A percentile compares a stretch with the other conserved stretches of the same genome.
Conservation (phyloP, 2,888 invertebrate genomes). For the Agrotis puta region DNA sequence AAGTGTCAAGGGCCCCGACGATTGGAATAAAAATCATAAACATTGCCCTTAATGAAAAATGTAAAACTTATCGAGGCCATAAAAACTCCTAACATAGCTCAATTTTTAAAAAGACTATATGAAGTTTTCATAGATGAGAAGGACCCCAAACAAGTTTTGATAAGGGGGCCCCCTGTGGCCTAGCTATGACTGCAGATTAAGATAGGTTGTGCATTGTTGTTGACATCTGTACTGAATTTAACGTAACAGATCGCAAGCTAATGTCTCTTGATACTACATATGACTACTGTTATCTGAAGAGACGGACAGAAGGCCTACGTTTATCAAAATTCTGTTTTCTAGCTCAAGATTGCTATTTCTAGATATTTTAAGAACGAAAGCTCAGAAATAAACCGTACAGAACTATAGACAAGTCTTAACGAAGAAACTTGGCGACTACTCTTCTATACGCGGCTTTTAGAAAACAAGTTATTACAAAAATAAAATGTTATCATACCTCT, state of each 20-base stretch:
- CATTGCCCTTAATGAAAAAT: too few species aligned
- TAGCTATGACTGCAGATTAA: too few species aligned
- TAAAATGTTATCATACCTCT: constrained; percentile 43
- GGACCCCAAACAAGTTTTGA: too few species aligned
- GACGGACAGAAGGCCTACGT: neutral
- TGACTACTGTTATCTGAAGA: neutral
- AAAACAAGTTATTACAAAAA: neutral
- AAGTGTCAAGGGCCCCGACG: too few species aligned
- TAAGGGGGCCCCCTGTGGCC: too few species aligned
- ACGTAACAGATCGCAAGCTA: neutral
- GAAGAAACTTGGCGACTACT: neutral
- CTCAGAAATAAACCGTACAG: neutral
- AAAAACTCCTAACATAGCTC: too few species aligned
- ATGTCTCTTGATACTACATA: neutral
- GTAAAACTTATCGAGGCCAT: too few species aligned
- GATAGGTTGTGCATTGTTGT: too few species aligned
- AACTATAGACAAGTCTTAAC: neutral
- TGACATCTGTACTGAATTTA: neutral
- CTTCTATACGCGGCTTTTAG: neutral
- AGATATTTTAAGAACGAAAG: neutral
- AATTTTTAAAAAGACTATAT: too few species aligned
- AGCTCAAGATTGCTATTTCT: neutral
- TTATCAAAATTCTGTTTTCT: neutral
- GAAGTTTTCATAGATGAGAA: too few species aligned
- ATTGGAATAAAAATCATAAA: too few species aligned